Evolutionary conservation across 2,797 vertebrate species (phyloP).

Genomic region (Tangara arthus): DNA sequence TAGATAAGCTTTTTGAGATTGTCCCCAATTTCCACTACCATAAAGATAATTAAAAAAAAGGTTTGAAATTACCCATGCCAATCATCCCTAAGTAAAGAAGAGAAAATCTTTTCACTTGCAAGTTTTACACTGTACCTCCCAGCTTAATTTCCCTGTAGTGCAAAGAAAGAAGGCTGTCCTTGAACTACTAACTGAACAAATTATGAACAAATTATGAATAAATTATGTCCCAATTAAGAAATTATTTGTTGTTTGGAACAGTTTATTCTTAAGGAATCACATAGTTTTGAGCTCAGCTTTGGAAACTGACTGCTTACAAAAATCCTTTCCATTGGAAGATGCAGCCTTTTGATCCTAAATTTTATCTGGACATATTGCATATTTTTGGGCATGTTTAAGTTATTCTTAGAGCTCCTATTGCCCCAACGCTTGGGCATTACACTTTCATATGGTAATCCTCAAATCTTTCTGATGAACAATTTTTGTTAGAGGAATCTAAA

Average conservation of each 20-base stretch:
- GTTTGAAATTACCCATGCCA: neutral
- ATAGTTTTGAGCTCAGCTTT: neutral
- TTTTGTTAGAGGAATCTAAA: neutral
- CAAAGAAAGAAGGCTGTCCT: neutral
- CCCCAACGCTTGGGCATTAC: neutral
- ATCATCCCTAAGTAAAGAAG: neutral
- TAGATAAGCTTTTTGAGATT: neutral
- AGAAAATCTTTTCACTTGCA: neutral
- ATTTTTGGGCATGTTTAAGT: neutral
- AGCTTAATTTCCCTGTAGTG: neutral
- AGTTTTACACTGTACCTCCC: neutral
- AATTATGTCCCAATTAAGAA: neutral
- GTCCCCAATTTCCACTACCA: neutral
- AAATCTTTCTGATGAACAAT: neutral
- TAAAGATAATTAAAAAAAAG: neutral
- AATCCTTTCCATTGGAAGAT: accelerated
- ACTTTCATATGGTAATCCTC: neutral
- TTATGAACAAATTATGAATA: neutral
- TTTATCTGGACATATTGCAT: accelerated
- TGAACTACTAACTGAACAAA: neutral
- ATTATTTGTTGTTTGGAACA: neutral
- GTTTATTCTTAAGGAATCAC: neutral
- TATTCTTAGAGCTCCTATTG: neutral
- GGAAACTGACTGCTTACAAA: neutral
- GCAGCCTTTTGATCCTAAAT: neutral